Percentiles rank a stretch among this genome's conserved stretches.
Evolutionary conservation across 2,113 vertebrate genomes (phyloP).

Genomic region (Ceyx margarethae): DNA sequence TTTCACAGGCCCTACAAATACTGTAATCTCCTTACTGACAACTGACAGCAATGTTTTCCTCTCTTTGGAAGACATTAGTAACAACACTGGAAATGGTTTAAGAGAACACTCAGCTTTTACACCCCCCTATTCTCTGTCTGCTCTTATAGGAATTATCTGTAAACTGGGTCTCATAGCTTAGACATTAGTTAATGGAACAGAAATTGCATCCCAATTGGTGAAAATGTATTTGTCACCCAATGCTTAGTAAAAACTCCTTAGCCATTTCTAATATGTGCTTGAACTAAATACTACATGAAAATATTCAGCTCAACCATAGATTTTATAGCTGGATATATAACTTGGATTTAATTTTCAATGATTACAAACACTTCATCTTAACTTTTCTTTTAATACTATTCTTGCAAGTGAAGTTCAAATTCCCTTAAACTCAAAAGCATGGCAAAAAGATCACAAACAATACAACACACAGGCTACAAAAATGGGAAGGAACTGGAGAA

Average conservation of each 20-base stretch:
- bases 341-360: background rate
- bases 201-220: too few relatives aligned
- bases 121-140: too few relatives aligned
- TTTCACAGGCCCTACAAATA: background rate
- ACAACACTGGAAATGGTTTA: too few relatives aligned
- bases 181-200: too few relatives aligned
- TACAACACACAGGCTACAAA: background rate
- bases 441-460: background rate
- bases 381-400: background rate
- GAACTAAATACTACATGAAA: background rate
- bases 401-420: background rate
- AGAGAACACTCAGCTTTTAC: too few relatives aligned
- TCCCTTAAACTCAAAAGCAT: background rate
- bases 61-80: background rate
- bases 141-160: too few relatives aligned
- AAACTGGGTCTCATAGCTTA: too few relatives aligned
- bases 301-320: background rate
- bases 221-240: too few relatives aligned
- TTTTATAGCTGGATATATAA: background rate
- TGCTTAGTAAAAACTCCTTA: background rate
- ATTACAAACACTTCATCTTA: background rate
- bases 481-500: background rate
- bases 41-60: conserved; percentile 6
- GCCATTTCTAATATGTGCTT: background rate
- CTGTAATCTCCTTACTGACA: background rate